A percentile compares a stretch with the other conserved stretches of the same genome.
Conservation (phyloP, 2,888 invertebrate genomes). For the Drosophila nr. perissopoda region DNA sequence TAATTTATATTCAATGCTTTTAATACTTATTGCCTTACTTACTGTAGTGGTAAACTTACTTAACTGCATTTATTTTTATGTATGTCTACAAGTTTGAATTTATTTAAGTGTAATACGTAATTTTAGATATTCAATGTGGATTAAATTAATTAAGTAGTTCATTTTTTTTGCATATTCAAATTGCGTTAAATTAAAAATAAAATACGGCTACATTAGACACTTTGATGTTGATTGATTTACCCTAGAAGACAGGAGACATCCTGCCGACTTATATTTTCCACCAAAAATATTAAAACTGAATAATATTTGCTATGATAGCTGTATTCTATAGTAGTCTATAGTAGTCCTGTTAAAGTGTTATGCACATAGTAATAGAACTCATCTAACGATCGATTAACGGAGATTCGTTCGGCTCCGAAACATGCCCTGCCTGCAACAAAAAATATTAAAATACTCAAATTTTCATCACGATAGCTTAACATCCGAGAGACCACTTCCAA, state of each 20-base stretch:
- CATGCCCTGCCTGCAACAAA: neutral
- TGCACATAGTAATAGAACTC: neutral
- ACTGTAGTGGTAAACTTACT: neutral
- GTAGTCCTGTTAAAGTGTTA: neutral
- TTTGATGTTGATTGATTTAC: neutral
- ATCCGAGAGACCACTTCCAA: neutral
- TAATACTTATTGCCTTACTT: neutral
- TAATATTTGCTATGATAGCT: neutral
- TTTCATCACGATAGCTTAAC: neutral
- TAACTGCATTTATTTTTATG: neutral
- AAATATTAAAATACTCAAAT: neutral
- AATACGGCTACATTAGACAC: neutral
- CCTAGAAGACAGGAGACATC: neutral
- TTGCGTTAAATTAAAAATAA: neutral
- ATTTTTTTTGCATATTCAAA: neutral
- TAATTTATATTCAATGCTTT: neutral
- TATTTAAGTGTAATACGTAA: neutral
- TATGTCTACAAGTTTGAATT: neutral
- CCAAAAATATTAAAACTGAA: neutral
- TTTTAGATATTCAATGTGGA: neutral
- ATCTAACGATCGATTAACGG: neutral
- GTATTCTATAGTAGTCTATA: fast-evolving
- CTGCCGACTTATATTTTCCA: neutral
- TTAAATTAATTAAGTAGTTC: neutral
- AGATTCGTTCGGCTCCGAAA: neutral